Base-by-base conservation (phyloP, 2,113 vertebrate species). In the Scartelaos histophorus region DNA sequence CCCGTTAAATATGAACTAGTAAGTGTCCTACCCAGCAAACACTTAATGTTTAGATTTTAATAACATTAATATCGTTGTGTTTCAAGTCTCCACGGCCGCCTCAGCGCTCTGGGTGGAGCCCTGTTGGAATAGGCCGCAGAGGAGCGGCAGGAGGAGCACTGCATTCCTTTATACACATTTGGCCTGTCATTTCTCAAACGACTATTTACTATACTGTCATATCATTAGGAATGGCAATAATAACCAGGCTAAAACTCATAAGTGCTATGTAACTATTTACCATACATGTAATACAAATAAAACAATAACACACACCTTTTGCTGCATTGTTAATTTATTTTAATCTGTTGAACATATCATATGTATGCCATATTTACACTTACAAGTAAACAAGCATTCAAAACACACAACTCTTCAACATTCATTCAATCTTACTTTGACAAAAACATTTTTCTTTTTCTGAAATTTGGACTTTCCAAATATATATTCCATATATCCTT, bases 281-380 rank as follows among this genome's bases (percentile, higher is more conserved):
- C 10, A 57, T 57, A 12, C 21, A n/a, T 57, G 21, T 57, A 64
- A 75, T 69, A 76, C 38, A 62, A 79, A 78, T 25, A 83, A 69
- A 17, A 2, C 51, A 62, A 24, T n/a, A 16, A 5, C 0, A 43
- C 5, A 65, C 16, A 56, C 19, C 10, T 69, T 90, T 34, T 72
- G 70, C 74, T 81, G 81, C 69, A 86, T 77, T 83, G 83, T 85
- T 66, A 76, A 82, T 92, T 92, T 92, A 86, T 88, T 83, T 85
- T 89, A 82, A 62, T 78, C 80, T 85, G 75, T 83, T 85, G 51
- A 85, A 89, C 85, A 90, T 78, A 81, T 70, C 58, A 85, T 82
- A 83, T 81, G 76, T 79, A 84, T 83, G 9, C 51, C 51, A n/a
- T 53, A 80, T 77, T 45, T 87, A 86, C 74, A 46, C 80, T 82